Percentiles rank a stretch among this genome's conserved stretches.
Conservation (phyloP, 2,888 invertebrate genomes). For the Allophyes oxyacanthae region DNA sequence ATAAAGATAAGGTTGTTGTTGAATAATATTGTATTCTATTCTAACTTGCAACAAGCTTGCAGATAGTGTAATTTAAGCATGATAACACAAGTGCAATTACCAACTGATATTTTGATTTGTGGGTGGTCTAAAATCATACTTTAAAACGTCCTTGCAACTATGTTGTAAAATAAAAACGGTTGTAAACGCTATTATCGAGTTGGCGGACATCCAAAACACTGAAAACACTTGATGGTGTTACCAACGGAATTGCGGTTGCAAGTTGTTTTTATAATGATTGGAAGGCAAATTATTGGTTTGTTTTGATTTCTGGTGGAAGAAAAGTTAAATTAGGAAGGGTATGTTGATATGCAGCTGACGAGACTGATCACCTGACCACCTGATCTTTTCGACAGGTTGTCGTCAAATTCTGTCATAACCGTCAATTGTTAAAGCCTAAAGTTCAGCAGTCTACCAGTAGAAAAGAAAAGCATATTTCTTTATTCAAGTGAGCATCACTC, state of each 20-base stretch:
- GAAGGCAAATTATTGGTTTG: constrained; percentile 4
- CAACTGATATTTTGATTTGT: constrained; percentile 22
- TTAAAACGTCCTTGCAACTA: constrained; percentile 38
- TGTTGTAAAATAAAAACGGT: constrained; percentile 47
- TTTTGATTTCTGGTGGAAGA: constrained; percentile 10
- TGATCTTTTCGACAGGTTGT: too few species aligned
- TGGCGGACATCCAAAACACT: constrained; percentile 39
- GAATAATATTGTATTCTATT: too few species aligned
- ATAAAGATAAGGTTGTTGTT: too few species aligned
- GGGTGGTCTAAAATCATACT: constrained; percentile 30
- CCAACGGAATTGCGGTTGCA: constrained; percentile 12
- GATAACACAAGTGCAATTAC: constrained; percentile 20
- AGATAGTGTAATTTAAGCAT: constrained; percentile 2
- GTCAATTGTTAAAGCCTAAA: too few species aligned
- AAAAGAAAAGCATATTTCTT: too few species aligned
- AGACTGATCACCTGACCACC: too few species aligned
- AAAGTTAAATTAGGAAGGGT: background rate
- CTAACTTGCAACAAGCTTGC: constrained; percentile 6
- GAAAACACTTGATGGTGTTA: constrained; percentile 22
- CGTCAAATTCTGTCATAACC: too few species aligned
- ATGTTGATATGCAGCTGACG: too few species aligned
- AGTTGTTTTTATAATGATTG: constrained; percentile 30
- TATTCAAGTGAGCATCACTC: too few species aligned
- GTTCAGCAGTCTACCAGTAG: too few species aligned
- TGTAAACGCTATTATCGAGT: constrained; percentile 40